Percentiles rank a stretch among this genome's conserved stretches.
Evolutionary conservation across 2,888 invertebrate genomes (phyloP).

Genomic region (Lepidonotus clava): DNA sequence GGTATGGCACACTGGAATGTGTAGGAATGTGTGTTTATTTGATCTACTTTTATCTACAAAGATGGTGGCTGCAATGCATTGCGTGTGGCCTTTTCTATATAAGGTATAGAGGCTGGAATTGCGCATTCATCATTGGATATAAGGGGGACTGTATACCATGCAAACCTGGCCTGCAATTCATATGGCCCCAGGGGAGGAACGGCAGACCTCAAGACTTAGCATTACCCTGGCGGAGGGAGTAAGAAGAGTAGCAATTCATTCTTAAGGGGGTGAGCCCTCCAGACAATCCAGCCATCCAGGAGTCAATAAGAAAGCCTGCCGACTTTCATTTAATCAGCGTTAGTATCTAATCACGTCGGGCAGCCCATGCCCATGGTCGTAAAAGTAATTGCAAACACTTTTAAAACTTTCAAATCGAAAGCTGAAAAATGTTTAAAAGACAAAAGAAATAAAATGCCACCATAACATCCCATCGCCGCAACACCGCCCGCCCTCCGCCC

Average conservation of each 20-base stretch:
- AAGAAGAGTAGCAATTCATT: constrained; percentile 31
- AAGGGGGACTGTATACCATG: too few species aligned
- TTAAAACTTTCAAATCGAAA: background rate
- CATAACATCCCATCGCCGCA: too few species aligned
- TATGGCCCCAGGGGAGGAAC: background rate
- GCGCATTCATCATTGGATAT: background rate
- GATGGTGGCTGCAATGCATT: background rate
- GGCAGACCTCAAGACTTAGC: background rate
- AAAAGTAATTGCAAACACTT: background rate
- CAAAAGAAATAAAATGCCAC: too few species aligned
- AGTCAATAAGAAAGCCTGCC: background rate
- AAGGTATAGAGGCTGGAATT: background rate
- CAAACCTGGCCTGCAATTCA: background rate
- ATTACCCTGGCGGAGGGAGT: background rate
- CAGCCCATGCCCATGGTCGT: background rate
- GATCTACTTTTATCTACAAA: too few species aligned
- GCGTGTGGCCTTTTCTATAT: background rate
- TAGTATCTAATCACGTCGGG: background rate
- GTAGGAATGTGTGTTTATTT: too few species aligned
- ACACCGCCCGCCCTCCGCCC: too few species aligned
- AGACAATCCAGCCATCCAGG: background rate
- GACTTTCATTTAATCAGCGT: background rate
- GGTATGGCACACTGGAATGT: too few species aligned
- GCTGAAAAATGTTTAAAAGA: background rate
- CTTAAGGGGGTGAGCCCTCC: background rate